These are phyloP conservation scores for Mesorhabditis spiculigera DNA, from an alignment of 2,888 invertebrate species.

Conservation along the genomic window DNA sequence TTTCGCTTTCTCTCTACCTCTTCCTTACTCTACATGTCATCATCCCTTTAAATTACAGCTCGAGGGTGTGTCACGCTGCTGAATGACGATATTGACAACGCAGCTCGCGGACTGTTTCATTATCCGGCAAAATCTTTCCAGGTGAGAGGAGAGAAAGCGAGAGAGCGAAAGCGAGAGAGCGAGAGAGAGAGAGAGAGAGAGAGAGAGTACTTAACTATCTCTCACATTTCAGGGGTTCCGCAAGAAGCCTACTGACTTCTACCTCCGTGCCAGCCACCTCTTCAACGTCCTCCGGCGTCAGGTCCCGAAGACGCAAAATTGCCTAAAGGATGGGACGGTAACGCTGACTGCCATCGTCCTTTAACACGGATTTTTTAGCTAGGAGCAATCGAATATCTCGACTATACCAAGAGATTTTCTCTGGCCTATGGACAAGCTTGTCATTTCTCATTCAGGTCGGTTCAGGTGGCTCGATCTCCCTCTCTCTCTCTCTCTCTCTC, in stretches of 20 bases:
- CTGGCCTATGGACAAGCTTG: not conserved
- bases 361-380: not conserved
- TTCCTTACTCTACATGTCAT: not conserved
- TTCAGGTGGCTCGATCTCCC: too few species aligned
- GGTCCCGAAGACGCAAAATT: not conserved
- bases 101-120: not conserved
- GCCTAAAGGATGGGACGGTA: not conserved
- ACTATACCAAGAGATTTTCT: not conserved
- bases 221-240: not conserved
- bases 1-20: too few species aligned
- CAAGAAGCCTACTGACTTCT: not conserved
- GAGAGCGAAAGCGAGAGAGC: not conserved
- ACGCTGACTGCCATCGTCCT: too few species aligned
- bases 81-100: not conserved
- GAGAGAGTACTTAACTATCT: not conserved
- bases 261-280: not conserved
- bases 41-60: not conserved
- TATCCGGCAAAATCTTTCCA: not conserved
- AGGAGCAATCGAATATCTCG: not conserved
- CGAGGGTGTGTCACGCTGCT: slow-evolving; percentile 7
- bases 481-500: too few species aligned
- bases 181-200: too few species aligned
- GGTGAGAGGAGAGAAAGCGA: too few species aligned
- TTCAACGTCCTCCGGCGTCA: not conserved
- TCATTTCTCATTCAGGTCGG: slow-evolving; percentile 3